Evolutionary conservation across 1,140 invertebrate genomes (phyloP).

Genomic region (Drosophila tristis): DNA sequence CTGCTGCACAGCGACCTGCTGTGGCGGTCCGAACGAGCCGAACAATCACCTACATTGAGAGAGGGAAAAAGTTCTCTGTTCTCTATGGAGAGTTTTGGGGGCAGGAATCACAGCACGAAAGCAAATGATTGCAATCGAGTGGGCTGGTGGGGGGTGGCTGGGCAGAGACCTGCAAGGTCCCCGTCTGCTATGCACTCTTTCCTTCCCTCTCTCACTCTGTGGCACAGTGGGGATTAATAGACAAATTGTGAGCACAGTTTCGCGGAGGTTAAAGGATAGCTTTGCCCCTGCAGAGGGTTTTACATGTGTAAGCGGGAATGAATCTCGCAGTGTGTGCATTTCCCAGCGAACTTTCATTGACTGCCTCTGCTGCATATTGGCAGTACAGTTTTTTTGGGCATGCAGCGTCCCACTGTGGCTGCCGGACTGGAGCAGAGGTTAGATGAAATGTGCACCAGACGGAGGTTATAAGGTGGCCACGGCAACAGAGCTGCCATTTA

Average conservation of each 20-base stretch:
- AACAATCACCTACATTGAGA: conserved; percentile 70
- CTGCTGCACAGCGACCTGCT: conserved; percentile 35
- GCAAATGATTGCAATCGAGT: conserved; percentile 76
- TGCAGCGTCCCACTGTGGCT: conserved; percentile 28
- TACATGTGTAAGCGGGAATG: too few species aligned
- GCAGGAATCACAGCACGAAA: conserved; percentile 76
- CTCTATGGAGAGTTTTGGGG: conserved; percentile 55
- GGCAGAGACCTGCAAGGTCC: conserved; percentile 33
- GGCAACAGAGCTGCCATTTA: conserved; percentile 75
- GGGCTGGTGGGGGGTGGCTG: conserved; percentile 1
- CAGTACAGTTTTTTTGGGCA: background rate
- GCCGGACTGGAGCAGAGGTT: conserved; percentile 70
- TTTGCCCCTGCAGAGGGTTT: too few species aligned
- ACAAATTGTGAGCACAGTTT: conserved; percentile 1
- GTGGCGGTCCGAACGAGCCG: conserved; percentile 34
- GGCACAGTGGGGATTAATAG: background rate
- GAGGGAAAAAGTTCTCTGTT: conserved; percentile 39
- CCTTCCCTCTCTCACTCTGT: background rate
- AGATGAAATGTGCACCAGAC: conserved; percentile 68
- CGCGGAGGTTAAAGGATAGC: background rate
- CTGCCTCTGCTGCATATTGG: background rate
- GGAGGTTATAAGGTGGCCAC: conserved; percentile 80
- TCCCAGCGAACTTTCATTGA: background rate
- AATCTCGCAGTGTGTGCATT: too few species aligned
- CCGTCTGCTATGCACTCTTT: background rate